phyloP scores from a whole-genome alignment of 2,113 vertebrate genomes.

The Sinocyclocheilus anophthalmus region DNA sequence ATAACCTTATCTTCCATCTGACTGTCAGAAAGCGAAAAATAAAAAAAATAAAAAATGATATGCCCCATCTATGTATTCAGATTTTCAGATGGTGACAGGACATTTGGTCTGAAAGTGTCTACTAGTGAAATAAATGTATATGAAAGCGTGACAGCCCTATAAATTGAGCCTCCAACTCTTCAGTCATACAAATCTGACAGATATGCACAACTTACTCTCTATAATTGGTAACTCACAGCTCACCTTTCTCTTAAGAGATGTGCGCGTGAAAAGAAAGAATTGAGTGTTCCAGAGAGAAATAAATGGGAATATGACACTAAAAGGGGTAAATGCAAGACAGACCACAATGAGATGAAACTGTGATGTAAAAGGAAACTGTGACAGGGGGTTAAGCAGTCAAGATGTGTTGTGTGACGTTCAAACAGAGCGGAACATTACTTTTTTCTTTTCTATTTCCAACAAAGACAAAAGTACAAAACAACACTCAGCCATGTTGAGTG shows the following conservation, averaged over 20 bases:
- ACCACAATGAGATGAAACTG: constrained; percentile 10
- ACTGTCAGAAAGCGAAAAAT: not conserved
- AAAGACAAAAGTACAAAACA: constrained; percentile 13
- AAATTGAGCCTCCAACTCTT: constrained; percentile 24
- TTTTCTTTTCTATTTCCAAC: constrained; percentile 9
- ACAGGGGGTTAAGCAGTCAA: constrained; percentile 21
- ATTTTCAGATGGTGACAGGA: constrained; percentile 63
- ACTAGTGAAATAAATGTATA: constrained; percentile 21
- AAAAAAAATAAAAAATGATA: not conserved
- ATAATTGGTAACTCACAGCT: constrained; percentile 21
- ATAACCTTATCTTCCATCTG: constrained; percentile 30
- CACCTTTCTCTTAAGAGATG: constrained; percentile 12
- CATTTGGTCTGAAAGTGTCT: constrained; percentile 31
- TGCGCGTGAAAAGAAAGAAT: not conserved
- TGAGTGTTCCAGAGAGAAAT: constrained; percentile 3
- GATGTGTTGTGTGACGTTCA: not conserved
- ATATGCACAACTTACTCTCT: constrained; percentile 20
- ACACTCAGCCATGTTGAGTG: constrained; percentile 7
- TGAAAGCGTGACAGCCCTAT: constrained; percentile 21
- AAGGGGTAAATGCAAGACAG: not conserved
- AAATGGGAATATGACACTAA: constrained; percentile 4
- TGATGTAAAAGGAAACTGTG: not conserved
- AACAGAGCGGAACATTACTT: not conserved
- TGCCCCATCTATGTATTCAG: not conserved
- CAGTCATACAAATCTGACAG: constrained; percentile 22